A percentile compares a stretch with the other conserved stretches of the same genome.
These are phyloP conservation scores for Cosmia pyralina DNA, from an alignment of 2,888 invertebrate genomes.

Conservation along the genomic window DNA sequence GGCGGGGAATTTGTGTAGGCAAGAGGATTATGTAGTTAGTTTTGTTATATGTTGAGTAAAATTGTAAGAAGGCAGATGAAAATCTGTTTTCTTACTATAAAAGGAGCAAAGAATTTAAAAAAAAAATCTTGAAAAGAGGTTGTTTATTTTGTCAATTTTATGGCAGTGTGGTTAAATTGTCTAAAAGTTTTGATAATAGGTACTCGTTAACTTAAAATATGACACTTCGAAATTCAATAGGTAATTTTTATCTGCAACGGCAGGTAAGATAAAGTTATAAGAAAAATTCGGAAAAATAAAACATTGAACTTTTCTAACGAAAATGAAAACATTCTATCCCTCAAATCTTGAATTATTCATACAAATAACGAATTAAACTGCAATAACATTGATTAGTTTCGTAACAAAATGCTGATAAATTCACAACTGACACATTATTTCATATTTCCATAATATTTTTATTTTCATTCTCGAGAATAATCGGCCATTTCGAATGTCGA, in stretches of 20 bases:
- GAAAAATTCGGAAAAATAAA: background rate
- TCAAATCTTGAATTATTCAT: slow-evolving; percentile 42
- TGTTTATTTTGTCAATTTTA: too few relatives aligned
- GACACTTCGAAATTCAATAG: background rate
- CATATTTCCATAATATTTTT: slow-evolving; percentile 56
- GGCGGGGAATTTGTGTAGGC: slow-evolving; percentile 57
- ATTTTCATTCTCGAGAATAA: slow-evolving; percentile 46
- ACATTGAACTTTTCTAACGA: slow-evolving; percentile 2
- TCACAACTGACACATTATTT: slow-evolving; percentile 38
- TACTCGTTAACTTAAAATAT: too few relatives aligned
- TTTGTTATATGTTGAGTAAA: background rate
- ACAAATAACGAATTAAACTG: slow-evolving; percentile 32
- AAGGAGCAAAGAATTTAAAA: too few relatives aligned
- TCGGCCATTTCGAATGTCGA: slow-evolving; percentile 45
- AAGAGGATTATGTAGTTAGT: slow-evolving; percentile 44
- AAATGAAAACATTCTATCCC: slow-evolving; percentile 16
- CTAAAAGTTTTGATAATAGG: too few relatives aligned
- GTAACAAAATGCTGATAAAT: slow-evolving; percentile 39
- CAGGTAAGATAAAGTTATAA: too few relatives aligned
- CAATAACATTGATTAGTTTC: slow-evolving; percentile 50
- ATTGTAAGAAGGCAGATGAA: background rate
- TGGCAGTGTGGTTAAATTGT: background rate
- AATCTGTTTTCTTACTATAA: background rate
- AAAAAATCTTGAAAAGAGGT: too few relatives aligned
- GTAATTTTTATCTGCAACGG: too few relatives aligned